These are phyloP conservation scores for Scaptomyza graminum DNA, from an alignment of 1,140 invertebrate species.

Conservation along the genomic window DNA sequence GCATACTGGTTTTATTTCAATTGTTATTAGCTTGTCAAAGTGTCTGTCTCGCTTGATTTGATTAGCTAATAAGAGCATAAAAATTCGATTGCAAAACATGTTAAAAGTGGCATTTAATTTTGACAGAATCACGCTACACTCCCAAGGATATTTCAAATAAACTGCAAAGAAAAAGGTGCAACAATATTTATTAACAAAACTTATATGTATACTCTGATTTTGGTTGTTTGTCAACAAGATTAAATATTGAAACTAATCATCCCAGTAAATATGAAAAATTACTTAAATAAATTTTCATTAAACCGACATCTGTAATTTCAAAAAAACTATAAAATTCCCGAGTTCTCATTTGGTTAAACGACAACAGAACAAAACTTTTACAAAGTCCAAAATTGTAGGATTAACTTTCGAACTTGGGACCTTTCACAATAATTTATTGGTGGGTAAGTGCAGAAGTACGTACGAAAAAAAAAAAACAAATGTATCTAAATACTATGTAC, in stretches of 20 bases:
- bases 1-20: too few relatives aligned
- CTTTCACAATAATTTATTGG: background rate
- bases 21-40: too few relatives aligned
- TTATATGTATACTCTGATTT: too few relatives aligned
- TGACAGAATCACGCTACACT: background rate
- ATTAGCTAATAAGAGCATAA: background rate
- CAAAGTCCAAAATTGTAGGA: background rate
- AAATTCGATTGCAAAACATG: background rate
- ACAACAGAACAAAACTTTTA: background rate
- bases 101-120: background rate
- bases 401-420: background rate
- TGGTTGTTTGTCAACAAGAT: too few relatives aligned
- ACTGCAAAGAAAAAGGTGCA: too few relatives aligned
- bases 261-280: background rate
- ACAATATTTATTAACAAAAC: too few relatives aligned
- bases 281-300: background rate
- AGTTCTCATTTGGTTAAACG: background rate
- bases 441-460: background rate
- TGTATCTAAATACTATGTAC: background rate
- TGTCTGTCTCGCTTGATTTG: too few relatives aligned
- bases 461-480: background rate
- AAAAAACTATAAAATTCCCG: background rate
- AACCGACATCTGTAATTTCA: background rate
- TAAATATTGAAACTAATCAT: too few relatives aligned
- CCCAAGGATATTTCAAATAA: too few relatives aligned